Conservation (phyloP, 2,113 vertebrate species). For the Synchiropus splendidus region DNA sequence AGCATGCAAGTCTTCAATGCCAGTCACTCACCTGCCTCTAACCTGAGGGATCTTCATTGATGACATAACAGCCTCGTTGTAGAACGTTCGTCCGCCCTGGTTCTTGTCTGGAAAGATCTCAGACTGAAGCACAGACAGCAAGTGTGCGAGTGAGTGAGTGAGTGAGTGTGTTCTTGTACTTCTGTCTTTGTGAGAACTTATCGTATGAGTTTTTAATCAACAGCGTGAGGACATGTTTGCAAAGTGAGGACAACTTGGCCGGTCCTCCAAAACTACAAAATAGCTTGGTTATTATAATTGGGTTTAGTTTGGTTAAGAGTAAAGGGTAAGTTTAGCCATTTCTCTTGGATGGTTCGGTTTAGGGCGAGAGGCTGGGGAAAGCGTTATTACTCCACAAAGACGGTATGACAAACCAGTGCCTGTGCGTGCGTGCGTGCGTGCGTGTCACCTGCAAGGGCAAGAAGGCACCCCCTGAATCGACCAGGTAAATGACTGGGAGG, state of each 20-base stretch:
- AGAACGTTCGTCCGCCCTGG: constrained; percentile 77
- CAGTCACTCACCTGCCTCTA: constrained; percentile 3
- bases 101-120: constrained; percentile 82
- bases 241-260: neutral
- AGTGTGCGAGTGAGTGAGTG: too few relatives aligned
- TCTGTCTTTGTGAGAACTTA: too few relatives aligned
- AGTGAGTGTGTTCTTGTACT: too few relatives aligned
- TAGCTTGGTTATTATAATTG: too few relatives aligned
- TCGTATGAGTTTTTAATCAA: neutral
- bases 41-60: constrained; percentile 81
- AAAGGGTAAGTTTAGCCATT: too few relatives aligned
- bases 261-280: neutral
- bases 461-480: constrained; percentile 78
- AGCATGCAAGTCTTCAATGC: too few relatives aligned
- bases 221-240: too few relatives aligned
- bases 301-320: too few relatives aligned
- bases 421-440: neutral
- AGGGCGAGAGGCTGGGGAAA: too few relatives aligned
- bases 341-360: too few relatives aligned
- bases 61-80: constrained; percentile 80
- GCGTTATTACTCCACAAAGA: too few relatives aligned
- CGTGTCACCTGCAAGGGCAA: constrained; percentile 73
- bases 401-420: too few relatives aligned
- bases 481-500: constrained; percentile 72
- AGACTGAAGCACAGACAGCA: constrained; percentile 48